Evolutionary conservation across 1,140 invertebrate genomes (phyloP), one percentile per base, ranked within the genome.

Genomic region (Aphidius ervi): DNA sequence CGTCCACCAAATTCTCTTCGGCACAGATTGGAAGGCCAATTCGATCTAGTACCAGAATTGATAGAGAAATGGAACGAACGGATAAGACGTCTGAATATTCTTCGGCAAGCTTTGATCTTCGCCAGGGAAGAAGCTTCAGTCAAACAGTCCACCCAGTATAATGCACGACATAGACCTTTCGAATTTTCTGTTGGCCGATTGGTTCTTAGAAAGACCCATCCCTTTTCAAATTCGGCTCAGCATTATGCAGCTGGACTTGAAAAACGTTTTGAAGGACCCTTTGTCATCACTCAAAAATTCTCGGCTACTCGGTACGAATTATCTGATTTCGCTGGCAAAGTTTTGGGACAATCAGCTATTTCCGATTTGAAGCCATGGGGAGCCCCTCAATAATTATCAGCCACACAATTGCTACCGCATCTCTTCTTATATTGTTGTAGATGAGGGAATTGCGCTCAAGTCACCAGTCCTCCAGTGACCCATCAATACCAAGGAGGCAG

Each of bases 211-310:
- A 45, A 37, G 5, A 58, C 63, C 8, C 63, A 60, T 59, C 10
- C 41, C 1, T 49, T 62, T 10, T 68, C 67, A 1, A 42, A 46
- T 45, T 54, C 55, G 1, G 43, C 42, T 8, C 43, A 63, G 9
- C 9, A 58, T 4, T 57, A 58, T 31, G 43, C 61, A 1, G 57
- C 62, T 9, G 67, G 65, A 39, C 46, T 68, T 1, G 67, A 47
- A 6, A 46, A 45, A 7, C 59, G 57, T 9, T 68, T 50, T 37
- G 43, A 55, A 0, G 65, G 65, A 5, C 60, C 63, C 9, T 62
- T 42, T 42, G 6, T 9, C 5, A 16, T 55, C 7, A 9, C 8
- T 40, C 5, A 16, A 45, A 20, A 42, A n/a, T 10, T 55, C 6
- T 55, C 53, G 6, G 6, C 31, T 6, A 43, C 41, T 16, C 5